Evolutionary conservation across 2,113 vertebrate genomes (phyloP).

Genomic region (Pimephales promelas): DNA sequence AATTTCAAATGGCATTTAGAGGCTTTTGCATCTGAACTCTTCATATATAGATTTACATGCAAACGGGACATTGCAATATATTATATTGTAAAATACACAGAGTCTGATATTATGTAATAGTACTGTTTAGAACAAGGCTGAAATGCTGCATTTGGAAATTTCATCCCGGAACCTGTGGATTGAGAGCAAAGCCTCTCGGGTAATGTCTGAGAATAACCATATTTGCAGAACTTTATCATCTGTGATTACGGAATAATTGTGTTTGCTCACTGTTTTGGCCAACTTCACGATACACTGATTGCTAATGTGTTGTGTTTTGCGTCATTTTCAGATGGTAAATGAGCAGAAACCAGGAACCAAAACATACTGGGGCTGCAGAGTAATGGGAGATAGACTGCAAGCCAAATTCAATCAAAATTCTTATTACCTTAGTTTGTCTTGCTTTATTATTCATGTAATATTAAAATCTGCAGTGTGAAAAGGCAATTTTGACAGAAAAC

Average conservation of each 20-base stretch:
- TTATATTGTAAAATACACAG: neutral
- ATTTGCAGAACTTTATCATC: constrained; percentile 28
- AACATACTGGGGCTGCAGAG: constrained; percentile 3
- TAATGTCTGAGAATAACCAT: constrained; percentile 23
- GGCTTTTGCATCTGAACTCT: too few relatives aligned
- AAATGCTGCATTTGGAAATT: neutral
- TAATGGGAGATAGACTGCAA: constrained; percentile 30
- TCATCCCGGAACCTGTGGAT: neutral
- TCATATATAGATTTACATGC: too few relatives aligned
- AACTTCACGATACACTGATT: constrained; percentile 29
- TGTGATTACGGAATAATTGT: constrained; percentile 37
- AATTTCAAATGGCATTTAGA: too few relatives aligned
- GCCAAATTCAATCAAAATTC: constrained; percentile 46
- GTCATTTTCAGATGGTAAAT: constrained; percentile 14
- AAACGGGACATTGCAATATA: too few relatives aligned
- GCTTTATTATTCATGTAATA: constrained; percentile 40
- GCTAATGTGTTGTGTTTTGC: constrained; percentile 23
- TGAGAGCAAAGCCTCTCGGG: constrained; percentile 20
- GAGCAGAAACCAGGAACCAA: constrained; percentile 31
- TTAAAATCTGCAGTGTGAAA: constrained; percentile 36
- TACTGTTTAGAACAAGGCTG: neutral
- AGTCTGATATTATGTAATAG: neutral
- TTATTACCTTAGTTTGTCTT: constrained; percentile 38
- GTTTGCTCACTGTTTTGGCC: constrained; percentile 22
- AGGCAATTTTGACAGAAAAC: constrained; percentile 39